These are phyloP conservation scores for Delichon dasypus DNA, from an alignment of 2,797 vertebrate species.

Conservation along the genomic window DNA sequence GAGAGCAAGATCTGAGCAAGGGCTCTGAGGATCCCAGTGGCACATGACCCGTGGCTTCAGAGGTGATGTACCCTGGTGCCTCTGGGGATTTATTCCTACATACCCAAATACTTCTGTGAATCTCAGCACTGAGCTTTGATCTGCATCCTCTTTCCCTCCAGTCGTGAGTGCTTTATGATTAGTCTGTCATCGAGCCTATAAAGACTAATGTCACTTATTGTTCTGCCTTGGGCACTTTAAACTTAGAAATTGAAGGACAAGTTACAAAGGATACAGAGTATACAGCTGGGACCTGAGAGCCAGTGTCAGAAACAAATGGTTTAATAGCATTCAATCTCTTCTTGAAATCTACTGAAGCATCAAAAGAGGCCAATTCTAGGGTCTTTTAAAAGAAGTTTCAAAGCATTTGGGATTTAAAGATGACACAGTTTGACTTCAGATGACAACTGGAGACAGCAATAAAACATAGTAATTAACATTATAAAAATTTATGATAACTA, in stretches of 20 bases:
- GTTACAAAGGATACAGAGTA: background rate
- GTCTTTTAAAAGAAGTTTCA: background rate
- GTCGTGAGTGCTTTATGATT: background rate
- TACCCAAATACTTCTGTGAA: background rate
- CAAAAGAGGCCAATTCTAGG: background rate
- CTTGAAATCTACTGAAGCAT: background rate
- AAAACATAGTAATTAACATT: background rate
- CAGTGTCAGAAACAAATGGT: background rate
- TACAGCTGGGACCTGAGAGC: background rate
- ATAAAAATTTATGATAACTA: background rate
- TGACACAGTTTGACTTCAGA: background rate
- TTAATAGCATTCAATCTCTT: background rate
- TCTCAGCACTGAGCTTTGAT: background rate
- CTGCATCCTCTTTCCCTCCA: background rate
- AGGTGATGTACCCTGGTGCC: background rate
- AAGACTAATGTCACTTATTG: background rate
- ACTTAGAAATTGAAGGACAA: background rate
- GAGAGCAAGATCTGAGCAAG: background rate
- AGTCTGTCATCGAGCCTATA: background rate
- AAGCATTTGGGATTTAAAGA: background rate
- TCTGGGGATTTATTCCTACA: background rate
- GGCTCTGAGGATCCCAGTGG: background rate
- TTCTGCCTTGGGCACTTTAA: background rate
- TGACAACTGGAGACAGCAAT: background rate
- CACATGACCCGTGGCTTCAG: background rate